Evolutionary conservation across 2,797 vertebrate species (phyloP).

Genomic region (Tokudaia tokunoshimensis): DNA sequence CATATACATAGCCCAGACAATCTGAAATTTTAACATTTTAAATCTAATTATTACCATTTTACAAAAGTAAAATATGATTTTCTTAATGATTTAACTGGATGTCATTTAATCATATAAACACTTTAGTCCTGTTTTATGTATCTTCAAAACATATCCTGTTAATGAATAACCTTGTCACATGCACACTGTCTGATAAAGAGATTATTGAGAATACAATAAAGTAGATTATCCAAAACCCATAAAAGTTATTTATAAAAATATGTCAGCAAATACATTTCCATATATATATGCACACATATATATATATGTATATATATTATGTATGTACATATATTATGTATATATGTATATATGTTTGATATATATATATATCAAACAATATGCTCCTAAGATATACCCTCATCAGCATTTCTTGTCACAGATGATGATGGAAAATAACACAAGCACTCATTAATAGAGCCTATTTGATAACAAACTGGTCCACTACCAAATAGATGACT

Average conservation of each 20-base stretch:
- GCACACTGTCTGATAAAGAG: rapidly evolving
- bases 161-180: background rate
- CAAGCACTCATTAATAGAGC: background rate
- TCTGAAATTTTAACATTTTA: background rate
- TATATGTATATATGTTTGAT: background rate
- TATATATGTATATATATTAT: no score
- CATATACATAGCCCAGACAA: background rate
- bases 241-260: background rate
- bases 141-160: background rate
- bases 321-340: background rate
- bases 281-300: background rate
- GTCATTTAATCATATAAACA: background rate
- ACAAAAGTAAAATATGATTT: background rate
- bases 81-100: background rate
- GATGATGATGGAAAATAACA: background rate
- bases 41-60: background rate
- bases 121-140: background rate
- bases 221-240: background rate
- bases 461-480: background rate
- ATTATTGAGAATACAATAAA: background rate
- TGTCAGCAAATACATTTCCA: background rate
- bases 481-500: background rate
- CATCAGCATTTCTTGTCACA: background rate
- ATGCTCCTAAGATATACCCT: background rate
- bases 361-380: background rate